Conservation (phyloP, 2,113 vertebrate species). For the Colius striatus region DNA sequence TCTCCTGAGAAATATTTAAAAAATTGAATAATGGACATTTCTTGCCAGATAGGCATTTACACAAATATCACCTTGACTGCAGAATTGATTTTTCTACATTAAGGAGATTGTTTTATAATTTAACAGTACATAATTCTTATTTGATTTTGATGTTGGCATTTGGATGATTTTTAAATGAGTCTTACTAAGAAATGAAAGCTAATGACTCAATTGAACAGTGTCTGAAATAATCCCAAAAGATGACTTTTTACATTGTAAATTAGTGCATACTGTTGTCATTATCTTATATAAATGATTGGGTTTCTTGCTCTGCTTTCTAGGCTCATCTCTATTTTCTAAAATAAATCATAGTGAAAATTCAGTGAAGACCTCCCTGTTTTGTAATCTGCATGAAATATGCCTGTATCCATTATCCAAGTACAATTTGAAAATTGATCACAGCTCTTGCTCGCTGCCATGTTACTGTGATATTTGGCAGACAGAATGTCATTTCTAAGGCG, state of each 20-base stretch:
- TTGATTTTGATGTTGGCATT: constrained; percentile 33
- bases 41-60: constrained; percentile 11
- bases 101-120: constrained; percentile 46
- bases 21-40: neutral
- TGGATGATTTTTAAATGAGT: constrained; percentile 6
- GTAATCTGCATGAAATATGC: constrained; percentile 6
- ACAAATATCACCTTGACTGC: constrained; percentile 14
- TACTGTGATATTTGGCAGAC: neutral
- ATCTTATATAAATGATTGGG: neutral
- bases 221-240: neutral
- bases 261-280: constrained; percentile 11
- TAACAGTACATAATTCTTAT: constrained; percentile 31
- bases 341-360: neutral
- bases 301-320: neutral
- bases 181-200: neutral
- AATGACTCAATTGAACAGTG: constrained; percentile 25
- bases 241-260: neutral
- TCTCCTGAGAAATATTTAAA: neutral
- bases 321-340: neutral
- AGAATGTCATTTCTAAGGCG: neutral
- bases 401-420: neutral
- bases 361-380: neutral
- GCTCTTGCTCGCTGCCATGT: constrained; percentile 1
- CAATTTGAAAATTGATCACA: neutral
- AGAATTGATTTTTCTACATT: constrained; percentile 51